Evolutionary conservation across 1,140 invertebrate genomes (phyloP), one percentile per base, ranked within the genome.

Genomic region (Diuraphis noxia): DNA sequence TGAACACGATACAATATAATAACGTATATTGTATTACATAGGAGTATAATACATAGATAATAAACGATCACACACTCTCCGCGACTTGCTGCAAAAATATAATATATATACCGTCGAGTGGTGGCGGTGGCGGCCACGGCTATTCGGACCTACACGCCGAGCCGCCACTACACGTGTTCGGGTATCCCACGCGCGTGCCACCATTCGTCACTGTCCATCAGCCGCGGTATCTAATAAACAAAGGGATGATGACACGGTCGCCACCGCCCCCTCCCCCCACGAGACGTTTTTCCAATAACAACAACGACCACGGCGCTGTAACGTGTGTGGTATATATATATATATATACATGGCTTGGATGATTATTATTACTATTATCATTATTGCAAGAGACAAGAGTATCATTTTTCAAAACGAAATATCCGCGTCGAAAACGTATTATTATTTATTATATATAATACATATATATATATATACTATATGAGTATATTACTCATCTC

Each of bases 131-230:
- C 43, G 5, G 30, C 30, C 2, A n/a, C 8, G 5, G 17, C n/a
- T n/a, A 7, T 43, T 79, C 34, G 41, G n/a, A 85, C 41, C 82
- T 34, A n/a, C 41, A n/a, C 41, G 82, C 3, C 17, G 41, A 7
- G 5, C 81, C 81, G 30, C 19, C 85, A 88, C 19, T 49, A 88
- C 86, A 88, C 86, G 86, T 88, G 86, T 88, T 88, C 86, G 49
- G 49, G 23, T 88, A 88, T 88, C 86, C 86, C 86, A 88, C 86
- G 86, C 56, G 86, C 86, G 86, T 88, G 86, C 86, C 36, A 88
- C 86, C 86, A 88, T 88, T 63, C 86, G 86, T 88, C 86, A 88
- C 86, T 88, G 86, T 88, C 86, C 49, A 63, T 88, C 86, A 88
- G 56, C 86, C 34, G 46, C 23, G 52, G 84, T 85, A 85, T 88